A percentile compares a stretch with the other conserved stretches of the same genome.
Evolutionary conservation across 2,797 vertebrate genomes (phyloP).

Genomic region (Gallinago nigripennis): DNA sequence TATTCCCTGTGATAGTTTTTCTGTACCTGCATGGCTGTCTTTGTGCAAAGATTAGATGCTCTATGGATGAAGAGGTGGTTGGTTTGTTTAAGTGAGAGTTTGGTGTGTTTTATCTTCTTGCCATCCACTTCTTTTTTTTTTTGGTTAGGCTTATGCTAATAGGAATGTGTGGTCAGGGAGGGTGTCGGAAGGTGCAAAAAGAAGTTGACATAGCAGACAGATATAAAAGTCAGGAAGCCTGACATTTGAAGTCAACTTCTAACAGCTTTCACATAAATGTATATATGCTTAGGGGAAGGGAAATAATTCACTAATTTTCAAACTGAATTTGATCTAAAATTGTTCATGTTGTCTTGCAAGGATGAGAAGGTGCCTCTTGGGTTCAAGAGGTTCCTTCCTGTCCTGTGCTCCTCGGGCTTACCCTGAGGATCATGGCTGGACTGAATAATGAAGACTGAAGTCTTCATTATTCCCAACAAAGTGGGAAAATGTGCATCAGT

Average conservation of each 20-base stretch:
- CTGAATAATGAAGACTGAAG: not conserved
- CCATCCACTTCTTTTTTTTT: not conserved
- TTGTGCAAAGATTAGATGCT: not conserved
- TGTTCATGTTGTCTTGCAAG: not conserved
- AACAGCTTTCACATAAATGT: not conserved
- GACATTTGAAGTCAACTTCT: not conserved
- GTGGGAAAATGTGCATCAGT: not conserved
- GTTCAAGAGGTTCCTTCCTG: not conserved
- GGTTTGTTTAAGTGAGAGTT: not conserved
- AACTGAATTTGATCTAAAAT: not conserved
- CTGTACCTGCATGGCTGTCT: not conserved
- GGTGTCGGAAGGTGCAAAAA: not conserved
- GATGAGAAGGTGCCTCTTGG: not conserved
- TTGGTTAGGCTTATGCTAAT: not conserved
- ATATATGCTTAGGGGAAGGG: not conserved
- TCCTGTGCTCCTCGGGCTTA: not conserved
- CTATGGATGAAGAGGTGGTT: not conserved
- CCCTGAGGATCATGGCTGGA: not conserved
- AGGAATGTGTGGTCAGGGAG: accelerated
- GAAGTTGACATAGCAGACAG: not conserved
- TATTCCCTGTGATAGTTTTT: not conserved
- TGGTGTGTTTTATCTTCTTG: not conserved
- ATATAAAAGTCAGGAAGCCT: not conserved
- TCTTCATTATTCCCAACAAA: not conserved
- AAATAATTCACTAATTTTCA: not conserved